Conservation (phyloP, 1,140 invertebrate genomes). For the Caenorhabditis tropicalis region DNA sequence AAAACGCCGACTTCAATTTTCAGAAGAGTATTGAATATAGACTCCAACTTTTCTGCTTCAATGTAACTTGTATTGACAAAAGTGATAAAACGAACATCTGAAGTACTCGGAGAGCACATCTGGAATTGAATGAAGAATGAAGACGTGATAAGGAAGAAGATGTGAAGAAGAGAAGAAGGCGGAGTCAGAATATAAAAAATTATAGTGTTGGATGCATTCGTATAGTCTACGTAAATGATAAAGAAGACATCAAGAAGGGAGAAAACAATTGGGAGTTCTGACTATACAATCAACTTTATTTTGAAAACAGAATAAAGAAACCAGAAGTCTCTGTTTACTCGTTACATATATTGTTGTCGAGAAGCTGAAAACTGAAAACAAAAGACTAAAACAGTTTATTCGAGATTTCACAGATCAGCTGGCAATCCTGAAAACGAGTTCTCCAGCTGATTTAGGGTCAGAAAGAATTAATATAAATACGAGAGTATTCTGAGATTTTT, state of each 20-base stretch:
- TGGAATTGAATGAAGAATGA: neutral
- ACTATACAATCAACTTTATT: neutral
- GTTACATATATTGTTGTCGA: too few species aligned
- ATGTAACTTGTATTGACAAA: conserved; percentile 26
- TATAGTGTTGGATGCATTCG: neutral
- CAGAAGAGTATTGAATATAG: neutral
- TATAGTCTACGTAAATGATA: neutral
- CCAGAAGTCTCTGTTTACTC: neutral
- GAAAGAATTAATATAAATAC: neutral
- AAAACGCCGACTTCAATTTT: conserved; percentile 6
- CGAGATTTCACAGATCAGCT: neutral
- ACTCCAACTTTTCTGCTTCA: neutral
- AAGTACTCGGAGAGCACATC: conserved; percentile 9
- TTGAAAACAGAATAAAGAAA: neutral
- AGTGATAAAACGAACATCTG: conserved; percentile 12
- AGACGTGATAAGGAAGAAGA: neutral
- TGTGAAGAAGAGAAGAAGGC: neutral
- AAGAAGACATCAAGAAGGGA: neutral
- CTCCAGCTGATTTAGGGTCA: neutral
- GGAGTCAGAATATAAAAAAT: neutral
- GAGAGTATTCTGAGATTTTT: neutral
- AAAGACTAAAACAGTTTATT: too few species aligned
- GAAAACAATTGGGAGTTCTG: neutral
- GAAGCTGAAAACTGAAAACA: too few species aligned
- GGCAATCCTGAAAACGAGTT: neutral